Percentiles rank a stretch among this genome's conserved stretches.
phyloP scores from a whole-genome alignment of 2,888 invertebrate species.

The Drosophila longiperda region DNA sequence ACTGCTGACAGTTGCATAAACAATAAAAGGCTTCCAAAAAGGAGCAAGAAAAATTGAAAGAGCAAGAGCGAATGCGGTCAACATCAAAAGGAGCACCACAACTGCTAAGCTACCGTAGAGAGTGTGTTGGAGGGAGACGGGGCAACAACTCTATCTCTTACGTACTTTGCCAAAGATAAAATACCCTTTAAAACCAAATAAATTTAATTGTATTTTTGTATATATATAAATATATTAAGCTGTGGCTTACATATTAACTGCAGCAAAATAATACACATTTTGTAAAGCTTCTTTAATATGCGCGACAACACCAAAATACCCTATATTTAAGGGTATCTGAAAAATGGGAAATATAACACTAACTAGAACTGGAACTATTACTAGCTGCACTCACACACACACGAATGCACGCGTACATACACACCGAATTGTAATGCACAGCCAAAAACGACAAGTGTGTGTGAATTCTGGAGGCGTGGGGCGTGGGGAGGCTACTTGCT shows the following conservation, averaged over 20 bases:
- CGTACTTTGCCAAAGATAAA: neutral
- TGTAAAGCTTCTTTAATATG: neutral
- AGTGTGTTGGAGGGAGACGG: neutral
- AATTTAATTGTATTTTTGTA: neutral
- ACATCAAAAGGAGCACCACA: slow-evolving; percentile 64
- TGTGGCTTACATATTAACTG: neutral
- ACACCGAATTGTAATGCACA: slow-evolving; percentile 30
- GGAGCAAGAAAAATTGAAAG: neutral
- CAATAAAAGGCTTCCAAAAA: slow-evolving; percentile 62
- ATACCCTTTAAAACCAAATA: neutral
- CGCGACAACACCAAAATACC: neutral
- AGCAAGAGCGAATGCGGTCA: slow-evolving; percentile 67
- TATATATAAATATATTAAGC: neutral
- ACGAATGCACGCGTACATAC: slow-evolving; percentile 6
- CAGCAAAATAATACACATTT: neutral
- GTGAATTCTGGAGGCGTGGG: slow-evolving; percentile 3
- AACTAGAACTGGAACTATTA: slow-evolving; percentile 67
- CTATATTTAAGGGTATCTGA: slow-evolving; percentile 1
- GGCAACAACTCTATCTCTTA: neutral
- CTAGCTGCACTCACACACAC: slow-evolving; percentile 36
- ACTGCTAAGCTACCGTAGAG: slow-evolving; percentile 17
- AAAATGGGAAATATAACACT: slow-evolving; percentile 40
- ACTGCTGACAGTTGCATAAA: slow-evolving; percentile 79
- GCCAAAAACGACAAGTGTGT: slow-evolving; percentile 42
- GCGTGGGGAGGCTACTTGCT: slow-evolving; percentile 29